phyloP scores from a whole-genome alignment of 2,797 vertebrate genomes.

The Poecilia picta region DNA sequence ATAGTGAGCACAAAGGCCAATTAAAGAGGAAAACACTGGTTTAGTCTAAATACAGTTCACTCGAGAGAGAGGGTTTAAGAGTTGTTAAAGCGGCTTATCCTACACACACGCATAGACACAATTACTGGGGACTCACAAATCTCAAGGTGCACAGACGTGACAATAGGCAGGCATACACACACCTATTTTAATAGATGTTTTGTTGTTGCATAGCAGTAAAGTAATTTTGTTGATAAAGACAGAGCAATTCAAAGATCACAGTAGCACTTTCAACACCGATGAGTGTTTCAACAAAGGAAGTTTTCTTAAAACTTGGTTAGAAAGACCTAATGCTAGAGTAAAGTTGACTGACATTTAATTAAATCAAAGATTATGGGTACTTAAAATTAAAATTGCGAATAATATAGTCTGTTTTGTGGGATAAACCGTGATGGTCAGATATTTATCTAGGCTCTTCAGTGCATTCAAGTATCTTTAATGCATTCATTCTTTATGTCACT shows the following conservation, averaged over 20 bases:
- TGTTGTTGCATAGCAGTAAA: constrained; percentile 50
- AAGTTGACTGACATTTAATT: neutral
- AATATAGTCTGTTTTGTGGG: neutral
- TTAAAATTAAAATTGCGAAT: neutral
- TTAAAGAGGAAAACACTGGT: constrained; percentile 30
- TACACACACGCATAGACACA: constrained; percentile 24
- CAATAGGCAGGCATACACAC: constrained; percentile 39
- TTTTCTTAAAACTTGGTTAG: neutral
- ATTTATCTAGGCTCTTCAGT: neutral
- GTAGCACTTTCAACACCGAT: constrained; percentile 14
- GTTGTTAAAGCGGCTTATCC: constrained; percentile 70
- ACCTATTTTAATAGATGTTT: constrained; percentile 68
- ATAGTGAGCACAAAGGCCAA: constrained; percentile 54
- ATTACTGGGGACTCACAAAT: constrained; percentile 18
- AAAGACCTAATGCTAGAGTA: neutral
- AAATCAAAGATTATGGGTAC: neutral
- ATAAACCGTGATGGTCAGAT: neutral
- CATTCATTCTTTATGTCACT: neutral
- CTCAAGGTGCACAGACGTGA: constrained; percentile 27
- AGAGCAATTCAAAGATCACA: constrained; percentile 36
- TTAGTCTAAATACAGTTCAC: constrained; percentile 67
- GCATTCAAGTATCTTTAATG: neutral
- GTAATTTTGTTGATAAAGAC: constrained; percentile 54
- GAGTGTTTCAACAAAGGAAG: constrained; percentile 7
- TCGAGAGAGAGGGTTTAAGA: constrained; percentile 59